phyloP scores from a whole-genome alignment of 1,140 invertebrate genomes.

The Bombus impatiens region DNA sequence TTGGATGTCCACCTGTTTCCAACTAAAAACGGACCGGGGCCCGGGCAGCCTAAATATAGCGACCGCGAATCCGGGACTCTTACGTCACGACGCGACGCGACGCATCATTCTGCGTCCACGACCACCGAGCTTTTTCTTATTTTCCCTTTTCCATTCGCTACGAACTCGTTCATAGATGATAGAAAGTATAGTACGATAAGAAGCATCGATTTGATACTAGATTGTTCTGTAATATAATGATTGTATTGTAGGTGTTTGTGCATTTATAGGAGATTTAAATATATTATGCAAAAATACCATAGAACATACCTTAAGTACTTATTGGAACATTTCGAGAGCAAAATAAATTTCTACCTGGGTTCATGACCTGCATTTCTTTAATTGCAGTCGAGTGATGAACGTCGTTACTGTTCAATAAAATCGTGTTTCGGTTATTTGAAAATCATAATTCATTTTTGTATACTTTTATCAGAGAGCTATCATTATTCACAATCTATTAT shows the following conservation, averaged over 20 bases:
- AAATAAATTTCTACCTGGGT: not conserved
- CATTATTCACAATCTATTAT: too few relatives aligned
- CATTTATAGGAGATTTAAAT: not conserved
- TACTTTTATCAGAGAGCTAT: too few relatives aligned
- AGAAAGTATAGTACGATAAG: not conserved
- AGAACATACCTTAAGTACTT: too few relatives aligned
- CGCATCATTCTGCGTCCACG: conserved; percentile 51
- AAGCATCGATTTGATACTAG: not conserved
- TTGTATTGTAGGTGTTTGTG: too few relatives aligned
- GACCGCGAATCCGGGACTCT: conserved; percentile 76
- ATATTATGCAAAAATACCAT: not conserved
- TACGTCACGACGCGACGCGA: conserved; percentile 64
- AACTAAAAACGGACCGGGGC: conserved; percentile 79
- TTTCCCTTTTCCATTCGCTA: conserved; percentile 8
- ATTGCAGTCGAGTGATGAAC: too few relatives aligned
- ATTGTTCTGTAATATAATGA: not conserved
- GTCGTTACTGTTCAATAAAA: too few relatives aligned
- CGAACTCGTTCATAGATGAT: too few relatives aligned
- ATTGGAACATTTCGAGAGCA: too few relatives aligned
- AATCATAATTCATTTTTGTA: too few relatives aligned
- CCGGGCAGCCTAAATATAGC: conserved; percentile 80
- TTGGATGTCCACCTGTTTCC: conserved; percentile 79
- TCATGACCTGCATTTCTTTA: not conserved
- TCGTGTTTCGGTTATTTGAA: too few relatives aligned
- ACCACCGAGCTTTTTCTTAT: conserved; percentile 52